phyloP scores from a whole-genome alignment of 2,113 vertebrate species.

The Struthio camelus region DNA sequence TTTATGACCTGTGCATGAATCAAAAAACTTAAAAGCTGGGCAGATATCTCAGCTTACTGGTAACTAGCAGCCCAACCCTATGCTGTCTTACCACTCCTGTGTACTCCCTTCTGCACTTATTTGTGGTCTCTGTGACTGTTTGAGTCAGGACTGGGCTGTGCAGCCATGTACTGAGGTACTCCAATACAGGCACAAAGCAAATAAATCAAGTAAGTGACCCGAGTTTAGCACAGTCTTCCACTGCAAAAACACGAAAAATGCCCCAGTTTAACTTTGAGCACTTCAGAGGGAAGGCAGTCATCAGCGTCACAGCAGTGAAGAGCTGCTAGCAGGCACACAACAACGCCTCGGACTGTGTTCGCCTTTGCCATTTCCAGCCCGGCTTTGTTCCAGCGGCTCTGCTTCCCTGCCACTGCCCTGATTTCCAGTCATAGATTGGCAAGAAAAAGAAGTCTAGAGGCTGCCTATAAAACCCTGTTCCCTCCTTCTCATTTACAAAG shows the following conservation, averaged over 20 bases:
- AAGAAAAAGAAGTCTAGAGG: not conserved
- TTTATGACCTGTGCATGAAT: slow-evolving; percentile 39
- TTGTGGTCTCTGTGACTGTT: not conserved
- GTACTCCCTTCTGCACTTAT: not conserved
- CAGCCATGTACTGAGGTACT: not conserved
- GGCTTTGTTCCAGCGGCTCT: not conserved
- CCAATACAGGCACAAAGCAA: not conserved
- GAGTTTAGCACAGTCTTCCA: not conserved
- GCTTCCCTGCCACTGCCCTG: not conserved
- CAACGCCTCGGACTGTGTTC: slow-evolving; percentile 5
- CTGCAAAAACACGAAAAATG: not conserved
- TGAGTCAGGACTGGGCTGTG: not conserved
- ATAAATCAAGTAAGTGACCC: not conserved
- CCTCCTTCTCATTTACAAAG: slow-evolving; percentile 9
- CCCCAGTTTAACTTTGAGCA: not conserved
- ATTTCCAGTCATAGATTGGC: not conserved
- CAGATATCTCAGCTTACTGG: slow-evolving; percentile 24
- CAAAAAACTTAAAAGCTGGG: not conserved
- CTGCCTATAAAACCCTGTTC: not conserved
- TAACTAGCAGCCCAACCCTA: slow-evolving; percentile 22
- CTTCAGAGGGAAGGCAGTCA: not conserved
- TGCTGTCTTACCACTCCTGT: not conserved
- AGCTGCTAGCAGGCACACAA: fast-evolving
- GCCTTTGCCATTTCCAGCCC: not conserved
- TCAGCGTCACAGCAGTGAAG: not conserved